These are phyloP conservation scores for Sander vitreus DNA, from an alignment of 2,113 vertebrate species.

Conservation along the genomic window DNA sequence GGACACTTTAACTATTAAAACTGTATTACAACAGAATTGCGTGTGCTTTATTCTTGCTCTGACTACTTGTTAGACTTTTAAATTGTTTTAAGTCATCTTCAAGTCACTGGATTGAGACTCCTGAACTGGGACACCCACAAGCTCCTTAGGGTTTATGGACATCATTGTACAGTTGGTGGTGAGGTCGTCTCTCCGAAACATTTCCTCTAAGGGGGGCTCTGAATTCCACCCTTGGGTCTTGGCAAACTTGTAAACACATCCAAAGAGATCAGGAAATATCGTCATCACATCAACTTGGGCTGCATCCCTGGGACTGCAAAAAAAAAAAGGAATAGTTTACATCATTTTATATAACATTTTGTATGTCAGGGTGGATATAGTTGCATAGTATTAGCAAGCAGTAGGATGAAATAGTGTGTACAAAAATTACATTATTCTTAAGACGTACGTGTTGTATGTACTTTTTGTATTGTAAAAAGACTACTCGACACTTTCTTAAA, in stretches of 20 bases:
- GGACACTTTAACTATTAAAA: not conserved
- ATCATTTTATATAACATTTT: too few species aligned
- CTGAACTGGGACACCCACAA: constrained; percentile 20
- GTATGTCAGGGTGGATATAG: too few species aligned
- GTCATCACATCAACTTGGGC: constrained; percentile 18
- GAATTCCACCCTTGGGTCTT: constrained; percentile 65
- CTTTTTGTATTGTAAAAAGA: too few species aligned
- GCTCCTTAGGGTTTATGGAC: not conserved
- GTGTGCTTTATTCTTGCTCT: not conserved
- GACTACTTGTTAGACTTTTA: not conserved
- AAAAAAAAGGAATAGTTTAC: not conserved
- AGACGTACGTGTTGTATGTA: too few species aligned
- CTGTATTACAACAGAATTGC: not conserved
- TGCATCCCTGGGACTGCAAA: constrained; percentile 47
- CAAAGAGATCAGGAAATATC: constrained; percentile 72
- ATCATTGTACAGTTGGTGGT: not conserved
- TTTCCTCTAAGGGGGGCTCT: constrained; percentile 41
- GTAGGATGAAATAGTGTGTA: too few species aligned
- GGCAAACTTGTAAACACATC: constrained; percentile 62
- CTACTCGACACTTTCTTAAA: too few species aligned
- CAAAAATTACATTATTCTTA: too few species aligned
- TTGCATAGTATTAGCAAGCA: too few species aligned
- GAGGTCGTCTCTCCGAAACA: constrained; percentile 39
- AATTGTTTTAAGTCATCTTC: not conserved
- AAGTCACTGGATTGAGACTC: constrained; percentile 23